Evolutionary conservation across 2,888 invertebrate genomes (phyloP).

Genomic region (Ariolimax columbianus): DNA sequence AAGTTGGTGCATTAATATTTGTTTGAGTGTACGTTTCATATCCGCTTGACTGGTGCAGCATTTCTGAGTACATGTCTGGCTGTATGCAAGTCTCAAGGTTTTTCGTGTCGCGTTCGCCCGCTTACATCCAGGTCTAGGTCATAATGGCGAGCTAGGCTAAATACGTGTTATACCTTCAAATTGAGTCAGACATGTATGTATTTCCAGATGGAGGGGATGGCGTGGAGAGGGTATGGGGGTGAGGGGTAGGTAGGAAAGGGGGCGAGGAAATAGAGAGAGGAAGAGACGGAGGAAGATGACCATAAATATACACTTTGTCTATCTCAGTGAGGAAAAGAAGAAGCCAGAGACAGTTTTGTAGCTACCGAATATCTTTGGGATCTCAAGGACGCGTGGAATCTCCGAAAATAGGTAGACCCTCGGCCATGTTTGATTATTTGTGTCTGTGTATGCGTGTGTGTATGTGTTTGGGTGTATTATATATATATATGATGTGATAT

Average conservation of each 20-base stretch:
- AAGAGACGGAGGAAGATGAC: not conserved
- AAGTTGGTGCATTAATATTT: slow-evolving; percentile 22
- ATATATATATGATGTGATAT: too few relatives aligned
- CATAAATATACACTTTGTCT: too few relatives aligned
- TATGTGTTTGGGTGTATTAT: too few relatives aligned
- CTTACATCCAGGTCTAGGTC: not conserved
- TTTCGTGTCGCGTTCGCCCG: not conserved
- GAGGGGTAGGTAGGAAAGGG: not conserved
- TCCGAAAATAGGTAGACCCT: too few relatives aligned
- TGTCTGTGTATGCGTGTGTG: too few relatives aligned
- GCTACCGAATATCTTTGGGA: too few relatives aligned
- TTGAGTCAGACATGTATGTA: too few relatives aligned
- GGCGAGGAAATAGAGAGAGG: not conserved
- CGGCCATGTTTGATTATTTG: too few relatives aligned
- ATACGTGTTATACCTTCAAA: too few relatives aligned
- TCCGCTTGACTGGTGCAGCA: not conserved
- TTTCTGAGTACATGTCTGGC: not conserved
- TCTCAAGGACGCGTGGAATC: too few relatives aligned
- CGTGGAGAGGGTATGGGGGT: not conserved
- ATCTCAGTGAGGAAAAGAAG: too few relatives aligned
- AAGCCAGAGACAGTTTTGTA: too few relatives aligned
- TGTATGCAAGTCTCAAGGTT: not conserved
- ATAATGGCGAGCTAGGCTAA: not conserved
- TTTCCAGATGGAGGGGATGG: not conserved
- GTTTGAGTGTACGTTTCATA: slow-evolving; percentile 29